Conservation (phyloP, 2,888 invertebrate genomes). For the Sarcophaga rosellei region DNA sequence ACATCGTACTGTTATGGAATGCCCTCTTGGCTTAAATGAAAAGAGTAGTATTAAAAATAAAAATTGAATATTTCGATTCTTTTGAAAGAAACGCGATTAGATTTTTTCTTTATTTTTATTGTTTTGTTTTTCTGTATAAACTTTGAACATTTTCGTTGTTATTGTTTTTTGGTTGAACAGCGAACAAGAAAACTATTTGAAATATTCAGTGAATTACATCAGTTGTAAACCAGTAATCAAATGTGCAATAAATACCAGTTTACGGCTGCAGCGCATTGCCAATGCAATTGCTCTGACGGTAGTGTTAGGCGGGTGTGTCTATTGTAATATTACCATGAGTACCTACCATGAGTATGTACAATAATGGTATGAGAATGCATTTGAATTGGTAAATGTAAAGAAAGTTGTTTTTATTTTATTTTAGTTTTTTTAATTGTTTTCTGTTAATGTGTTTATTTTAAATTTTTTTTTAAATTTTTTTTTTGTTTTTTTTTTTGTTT, state of each 20-base stretch:
- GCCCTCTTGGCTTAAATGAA: not conserved
- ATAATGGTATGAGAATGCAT: not conserved
- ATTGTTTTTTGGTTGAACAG: constrained; percentile 37
- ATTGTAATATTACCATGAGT: constrained; percentile 47
- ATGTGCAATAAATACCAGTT: constrained; percentile 68
- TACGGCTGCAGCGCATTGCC: constrained; percentile 20
- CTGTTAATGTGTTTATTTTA: not conserved
- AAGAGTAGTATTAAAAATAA: constrained; percentile 37
- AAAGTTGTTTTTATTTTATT: constrained; percentile 57
- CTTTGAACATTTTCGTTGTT: constrained; percentile 12
- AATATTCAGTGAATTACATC: constrained; percentile 65
- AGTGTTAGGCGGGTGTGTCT: constrained; percentile 64
- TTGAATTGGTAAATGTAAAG: constrained; percentile 42
- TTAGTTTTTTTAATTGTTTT: not conserved
- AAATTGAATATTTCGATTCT: constrained; percentile 50
- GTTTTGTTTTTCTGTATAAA: not conserved
- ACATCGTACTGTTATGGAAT: too few species aligned
- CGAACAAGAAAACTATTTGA: constrained; percentile 66
- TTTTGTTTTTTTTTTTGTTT: too few species aligned
- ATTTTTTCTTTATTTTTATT: constrained; percentile 32
- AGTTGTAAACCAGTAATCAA: constrained; percentile 57
- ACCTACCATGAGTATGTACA: not conserved
- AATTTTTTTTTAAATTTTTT: not conserved
- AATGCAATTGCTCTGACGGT: constrained; percentile 17
- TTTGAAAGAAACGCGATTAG: constrained; percentile 46